Conservation (phyloP, 2,113 vertebrate genomes). For the Pteruthius melanotis region DNA sequence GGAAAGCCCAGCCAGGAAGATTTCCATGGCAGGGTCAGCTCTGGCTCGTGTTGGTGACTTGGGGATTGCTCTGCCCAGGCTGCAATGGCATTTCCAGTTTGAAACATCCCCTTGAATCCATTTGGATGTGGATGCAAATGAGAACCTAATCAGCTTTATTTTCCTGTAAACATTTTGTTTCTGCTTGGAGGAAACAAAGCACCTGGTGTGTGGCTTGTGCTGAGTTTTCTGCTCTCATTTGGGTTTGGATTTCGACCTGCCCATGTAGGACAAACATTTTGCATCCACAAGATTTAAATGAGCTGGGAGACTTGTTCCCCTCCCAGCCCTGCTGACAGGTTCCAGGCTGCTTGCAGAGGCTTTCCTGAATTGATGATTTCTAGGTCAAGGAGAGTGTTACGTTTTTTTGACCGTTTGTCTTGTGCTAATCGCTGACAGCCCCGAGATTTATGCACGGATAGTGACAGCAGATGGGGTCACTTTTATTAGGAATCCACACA, state of each 20-base stretch:
- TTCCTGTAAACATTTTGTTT: neutral
- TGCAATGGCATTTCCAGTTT: neutral
- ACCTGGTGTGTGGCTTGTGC: neutral
- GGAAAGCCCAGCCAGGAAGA: neutral
- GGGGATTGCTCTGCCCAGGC: neutral
- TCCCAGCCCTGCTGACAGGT: conserved; percentile 47
- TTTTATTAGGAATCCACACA: conserved; percentile 20
- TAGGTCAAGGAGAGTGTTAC: conserved; percentile 65
- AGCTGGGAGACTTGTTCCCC: neutral
- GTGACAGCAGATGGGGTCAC: conserved; percentile 54
- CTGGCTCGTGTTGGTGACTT: neutral
- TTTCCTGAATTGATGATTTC: conserved; percentile 61
- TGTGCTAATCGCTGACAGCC: conserved; percentile 53
- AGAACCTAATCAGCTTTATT: neutral
- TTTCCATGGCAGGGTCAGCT: neutral
- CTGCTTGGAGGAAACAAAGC: neutral
- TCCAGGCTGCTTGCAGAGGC: conserved; percentile 38
- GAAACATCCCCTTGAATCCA: neutral
- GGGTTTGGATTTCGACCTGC: neutral
- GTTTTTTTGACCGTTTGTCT: conserved; percentile 47
- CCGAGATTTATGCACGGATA: conserved; percentile 32
- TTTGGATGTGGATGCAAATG: neutral
- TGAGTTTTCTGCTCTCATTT: neutral
- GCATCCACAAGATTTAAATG: conserved; percentile 43
- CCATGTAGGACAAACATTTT: conserved; percentile 8